Base-by-base conservation (phyloP, 1,140 invertebrate genomes). In the Leptonema lineaticorne region DNA sequence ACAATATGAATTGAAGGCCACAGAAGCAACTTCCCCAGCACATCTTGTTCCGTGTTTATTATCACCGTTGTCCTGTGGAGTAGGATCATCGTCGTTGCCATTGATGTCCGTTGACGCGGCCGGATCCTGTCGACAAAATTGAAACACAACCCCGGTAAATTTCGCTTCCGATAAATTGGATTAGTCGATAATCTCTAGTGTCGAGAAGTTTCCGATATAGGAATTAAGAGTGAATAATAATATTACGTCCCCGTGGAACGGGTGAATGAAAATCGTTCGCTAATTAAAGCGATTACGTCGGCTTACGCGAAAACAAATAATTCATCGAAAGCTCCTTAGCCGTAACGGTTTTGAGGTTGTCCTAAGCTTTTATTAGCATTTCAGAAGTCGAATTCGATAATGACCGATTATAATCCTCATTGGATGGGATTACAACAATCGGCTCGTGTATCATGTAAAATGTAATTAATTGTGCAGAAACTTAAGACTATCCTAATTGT, bases 71-170 rank as follows among this genome's bases (percentile, higher is more conserved):
- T 96, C 93, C 77, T 93, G 88, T 2, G 97, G 97, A 88, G 93
- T 97, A 3, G 97, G 97, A 83, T 99, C 96, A 70, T 91, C 88
- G 78, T 97, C 94, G 75, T 94, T 95, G 74, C 94, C 94, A 76
- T 99, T 99, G 75, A 99, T 97, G 81, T 99, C 97, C 8, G 91
- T 96, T 71, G 96, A 98, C 1, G 97, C 97, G 67, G 89, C 82
- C 2, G 92, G 89, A 83, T 98, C 95, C 92, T 94, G 78, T n/a
- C 73, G 75, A 68, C 62, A 64, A 24, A 53, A 20, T 20, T 14
- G 8, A 4, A 48, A 48, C n/a, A 62, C 14, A 37, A 33, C 22
- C 26, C 41, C 4, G 11, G 11, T 18, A 53, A n/a, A 7, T 6
- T 48, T 22, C 46, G 16, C 16, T n/a, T 16, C 20, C 22, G 14